Base-by-base conservation (phyloP, 2,888 invertebrate species). In the Drosophila borborema region DNA sequence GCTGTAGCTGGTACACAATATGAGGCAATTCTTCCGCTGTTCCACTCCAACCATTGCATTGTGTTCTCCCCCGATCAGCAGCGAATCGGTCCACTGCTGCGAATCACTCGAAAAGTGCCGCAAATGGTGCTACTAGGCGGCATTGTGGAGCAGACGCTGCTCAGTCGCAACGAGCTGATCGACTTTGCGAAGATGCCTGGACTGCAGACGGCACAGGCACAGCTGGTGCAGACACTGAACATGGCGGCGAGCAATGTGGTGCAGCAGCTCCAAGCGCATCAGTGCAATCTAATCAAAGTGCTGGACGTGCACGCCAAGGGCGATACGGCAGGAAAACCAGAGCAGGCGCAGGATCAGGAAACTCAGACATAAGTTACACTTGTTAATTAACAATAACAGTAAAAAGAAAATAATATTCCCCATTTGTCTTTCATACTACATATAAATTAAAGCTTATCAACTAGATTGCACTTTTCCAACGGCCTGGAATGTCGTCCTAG, bases 41-140 rank as follows among this genome's bases (percentile, higher is more conserved):
- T 96, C 83, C 93, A 94, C n/a, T 94, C 95, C 0, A 94, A 94
- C 38, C 95, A 95, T 90, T 94, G 95, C 76, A 94, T 96, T 2
- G 94, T 97, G 51, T 97, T 97, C 92, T 95, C 96, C 49, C 94
- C 95, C 62, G 95, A 96, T 55, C 94, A 94, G 49, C 95, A 95
- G 40, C 94, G 95, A 86, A 94, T 95, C 43, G 92, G 92, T 12
- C 94, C 94, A 79, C 90, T 97, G 86, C 91, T 96, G 43, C 96
- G 95, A 91, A 94, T 96, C 48, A 91, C 95, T 7, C 96, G 95
- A 70, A 97, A 96, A 90, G 94, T 95, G 74, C 96, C 96, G 1
- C 95, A 96, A 90, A 93, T 96, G 85, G 91, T 96, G 77, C 93
- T 97, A 23, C 92, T 97, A 92, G 96, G 96, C 95, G 97, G 95